Conservation (phyloP, 2,113 vertebrate species). For the Macaca fascicularis region T2T-MFA8v1.1 NC_088386.1:33749501-33750000, state of each 20-base stretch:
- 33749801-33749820: neutral
- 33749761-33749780: neutral
- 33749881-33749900: neutral
- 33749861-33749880: neutral
- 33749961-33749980: neutral
- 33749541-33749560: neutral
- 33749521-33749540: neutral
- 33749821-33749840: neutral
- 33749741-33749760: neutral
- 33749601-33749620: neutral
- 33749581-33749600: neutral
- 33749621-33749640: neutral
- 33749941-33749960: neutral
- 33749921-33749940: neutral
- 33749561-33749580: neutral
- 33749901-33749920: neutral
- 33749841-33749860: neutral
- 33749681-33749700: no score
- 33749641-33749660: neutral
- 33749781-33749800: neutral
- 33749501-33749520: neutral
- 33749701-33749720: no score
- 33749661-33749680: no score
- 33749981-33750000: neutral
- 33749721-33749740: neutral